Base-by-base conservation (phyloP, 2,888 invertebrate genomes). In the Noctua janthe region DNA sequence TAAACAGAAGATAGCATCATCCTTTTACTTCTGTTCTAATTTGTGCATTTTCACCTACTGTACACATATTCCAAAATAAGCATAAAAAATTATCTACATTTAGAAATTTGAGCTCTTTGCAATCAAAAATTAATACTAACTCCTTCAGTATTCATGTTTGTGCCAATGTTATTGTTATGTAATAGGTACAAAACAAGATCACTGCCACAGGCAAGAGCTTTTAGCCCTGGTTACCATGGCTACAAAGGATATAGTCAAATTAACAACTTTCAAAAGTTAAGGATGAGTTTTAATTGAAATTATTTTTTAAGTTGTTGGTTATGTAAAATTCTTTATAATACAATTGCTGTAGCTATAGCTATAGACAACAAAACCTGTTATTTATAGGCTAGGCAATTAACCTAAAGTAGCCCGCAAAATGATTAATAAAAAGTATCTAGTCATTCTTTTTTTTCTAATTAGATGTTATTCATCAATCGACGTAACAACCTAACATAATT, bases 111-210 rank as follows among this genome's bases (percentile, higher is more conserved):
- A 64, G 20, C 15, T 47, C 6, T 49, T 71, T 83, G 71, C 80
- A 83, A 83, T 17, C 54, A 59, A 81, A 72, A 59, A 59, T 51
- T 51, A 11, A 70, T 74, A 81, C 73, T 76, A 71, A 76, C 64
- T 39, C 73, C 62, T 56, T 70, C 80, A 69, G n/a, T 59, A 49
- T 71, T 74, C 83, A 86, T 86, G 20, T 74, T 83, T 76, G 72
- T 70, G 81, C 73, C 81, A 85, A 74, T 80, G 71, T 77, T 78
- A 76, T 76, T 78, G 79, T 81, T 72, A 71, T 71, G 72, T 66
- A 81, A 84, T 67, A 80, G 74, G 76, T 83, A 71, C 74, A 80
- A 78, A 78, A 83, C 83, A 86, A 86, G 72, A 80, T 83, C 76
- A 76, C 70, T 76, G 81, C 67, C 71, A 81, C 78, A 43, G 39